These are phyloP conservation scores for Thymelicus sylvestris DNA, from an alignment of 2,888 invertebrate genomes.

Conservation along the genomic window DNA sequence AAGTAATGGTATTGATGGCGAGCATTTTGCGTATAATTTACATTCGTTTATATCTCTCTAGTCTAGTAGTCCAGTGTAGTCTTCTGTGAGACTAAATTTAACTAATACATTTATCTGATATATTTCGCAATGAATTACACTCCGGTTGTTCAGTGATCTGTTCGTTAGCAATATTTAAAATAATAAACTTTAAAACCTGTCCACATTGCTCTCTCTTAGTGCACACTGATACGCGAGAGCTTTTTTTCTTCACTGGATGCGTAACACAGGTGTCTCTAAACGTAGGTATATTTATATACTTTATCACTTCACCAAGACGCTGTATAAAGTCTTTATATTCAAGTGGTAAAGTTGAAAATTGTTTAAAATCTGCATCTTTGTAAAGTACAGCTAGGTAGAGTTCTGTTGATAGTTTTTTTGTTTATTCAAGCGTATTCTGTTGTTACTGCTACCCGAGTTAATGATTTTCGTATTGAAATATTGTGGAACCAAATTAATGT, in stretches of 20 bases:
- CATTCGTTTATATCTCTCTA: no score
- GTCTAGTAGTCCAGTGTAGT: no score
- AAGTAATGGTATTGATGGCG: no score
- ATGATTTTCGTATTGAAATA: slow-evolving; percentile 38
- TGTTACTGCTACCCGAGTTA: slow-evolving; percentile 37
- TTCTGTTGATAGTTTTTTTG: slow-evolving; percentile 29
- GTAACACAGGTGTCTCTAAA: slow-evolving; percentile 79
- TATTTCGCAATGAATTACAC: no score
- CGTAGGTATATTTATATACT: slow-evolving; percentile 40
- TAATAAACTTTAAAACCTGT: slow-evolving; percentile 42
- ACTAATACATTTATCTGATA: background rate
- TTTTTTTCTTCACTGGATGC: slow-evolving; percentile 67
- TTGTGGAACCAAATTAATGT: slow-evolving; percentile 36
- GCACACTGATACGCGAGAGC: slow-evolving; percentile 54
- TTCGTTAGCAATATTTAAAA: background rate
- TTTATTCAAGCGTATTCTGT: slow-evolving; percentile 31
- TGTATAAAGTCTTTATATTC: background rate
- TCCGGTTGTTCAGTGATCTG: background rate
- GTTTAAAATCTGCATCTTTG: background rate
- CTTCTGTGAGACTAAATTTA: no score
- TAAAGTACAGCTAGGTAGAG: slow-evolving; percentile 11
- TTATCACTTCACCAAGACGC: slow-evolving; percentile 11
- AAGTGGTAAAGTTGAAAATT: background rate
- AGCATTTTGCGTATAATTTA: no score
- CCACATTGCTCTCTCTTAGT: slow-evolving; percentile 56